Conservation (phyloP, 2,888 invertebrate genomes). For the Tiliacea aurago region DNA sequence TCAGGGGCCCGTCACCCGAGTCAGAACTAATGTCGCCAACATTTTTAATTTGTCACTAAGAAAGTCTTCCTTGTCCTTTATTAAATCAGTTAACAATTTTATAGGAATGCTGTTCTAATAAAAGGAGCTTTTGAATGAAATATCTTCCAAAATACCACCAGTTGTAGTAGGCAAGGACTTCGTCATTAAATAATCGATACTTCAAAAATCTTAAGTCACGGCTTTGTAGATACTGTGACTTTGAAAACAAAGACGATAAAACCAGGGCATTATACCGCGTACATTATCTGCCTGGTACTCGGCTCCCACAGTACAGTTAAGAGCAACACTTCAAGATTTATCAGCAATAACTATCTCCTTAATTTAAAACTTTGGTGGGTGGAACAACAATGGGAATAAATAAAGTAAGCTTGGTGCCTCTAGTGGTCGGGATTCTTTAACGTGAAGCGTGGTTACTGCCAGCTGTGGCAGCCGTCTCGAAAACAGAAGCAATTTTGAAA, state of each 20-base stretch:
- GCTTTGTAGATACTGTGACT: constrained; percentile 33
- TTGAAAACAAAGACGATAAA: constrained; percentile 53
- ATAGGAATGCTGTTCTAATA: constrained; percentile 27
- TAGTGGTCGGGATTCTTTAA: constrained; percentile 41
- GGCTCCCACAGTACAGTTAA: constrained; percentile 29
- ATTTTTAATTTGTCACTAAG: constrained; percentile 72
- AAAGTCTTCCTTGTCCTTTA: constrained; percentile 52
- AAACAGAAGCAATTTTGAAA: constrained; percentile 59
- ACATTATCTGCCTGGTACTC: constrained; percentile 44
- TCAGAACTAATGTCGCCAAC: constrained; percentile 74
- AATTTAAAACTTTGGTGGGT: constrained; percentile 61
- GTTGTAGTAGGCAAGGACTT: neutral
- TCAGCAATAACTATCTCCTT: constrained; percentile 62
- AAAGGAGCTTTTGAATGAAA: constrained; percentile 16
- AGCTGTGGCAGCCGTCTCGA: constrained; percentile 54
- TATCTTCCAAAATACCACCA: too few species aligned
- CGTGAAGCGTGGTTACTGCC: constrained; percentile 50
- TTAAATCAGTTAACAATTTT: constrained; percentile 43
- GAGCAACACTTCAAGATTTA: constrained; percentile 57
- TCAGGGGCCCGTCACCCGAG: constrained; percentile 74
- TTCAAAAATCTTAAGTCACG: constrained; percentile 26
- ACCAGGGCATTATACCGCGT: constrained; percentile 19
- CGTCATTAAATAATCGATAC: constrained; percentile 26
- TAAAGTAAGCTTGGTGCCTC: constrained; percentile 48
- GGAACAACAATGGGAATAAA: constrained; percentile 61